Percentiles rank a stretch among this genome's conserved stretches.
These are phyloP conservation scores for Apostichopus leukothele DNA, from an alignment of 53 echinoderm and acorn worm genomes.

Conservation along the genomic window DNA sequence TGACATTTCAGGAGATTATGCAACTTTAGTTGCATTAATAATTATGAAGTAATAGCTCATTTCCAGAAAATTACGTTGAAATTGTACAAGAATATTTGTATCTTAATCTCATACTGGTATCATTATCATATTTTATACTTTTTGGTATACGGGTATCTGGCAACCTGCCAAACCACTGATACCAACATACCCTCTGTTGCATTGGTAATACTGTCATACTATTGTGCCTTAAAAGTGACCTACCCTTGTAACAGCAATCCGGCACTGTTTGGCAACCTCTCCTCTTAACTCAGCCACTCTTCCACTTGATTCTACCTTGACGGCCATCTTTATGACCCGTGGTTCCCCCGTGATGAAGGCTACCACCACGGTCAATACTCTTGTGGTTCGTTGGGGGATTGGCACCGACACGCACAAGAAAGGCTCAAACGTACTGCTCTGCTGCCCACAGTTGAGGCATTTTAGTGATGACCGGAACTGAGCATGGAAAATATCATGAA, in stretches of 20 bases:
- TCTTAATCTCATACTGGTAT: no score
- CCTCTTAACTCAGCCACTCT: conserved; percentile 75
- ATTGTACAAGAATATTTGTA: no score
- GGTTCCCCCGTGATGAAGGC: conserved; percentile 86
- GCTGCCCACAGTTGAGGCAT: conserved; percentile 90
- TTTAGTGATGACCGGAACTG: conserved; percentile 92
- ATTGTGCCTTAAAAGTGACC: conserved; percentile 2
- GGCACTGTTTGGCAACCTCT: conserved; percentile 76
- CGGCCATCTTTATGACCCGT: conserved; percentile 72
- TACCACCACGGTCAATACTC: conserved; percentile 80
- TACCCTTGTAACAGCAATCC: conserved; percentile 91
- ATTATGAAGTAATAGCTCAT: no score
- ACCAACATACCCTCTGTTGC: no score
- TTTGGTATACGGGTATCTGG: no score
- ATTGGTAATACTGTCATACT: no score
- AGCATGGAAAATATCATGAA: conserved; percentile 97
- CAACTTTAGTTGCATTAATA: no score
- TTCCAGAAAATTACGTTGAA: no score
- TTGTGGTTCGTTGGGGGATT: conserved; percentile 86
- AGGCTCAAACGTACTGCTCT: conserved; percentile 99
- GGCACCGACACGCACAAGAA: conserved; percentile 94
- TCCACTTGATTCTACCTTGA: conserved; percentile 65
- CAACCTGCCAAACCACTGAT: no score
- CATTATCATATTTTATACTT: no score
- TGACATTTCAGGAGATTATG: no score